phyloP scores from a whole-genome alignment of 2,888 invertebrate genomes.

The Heliconius aoede region DNA sequence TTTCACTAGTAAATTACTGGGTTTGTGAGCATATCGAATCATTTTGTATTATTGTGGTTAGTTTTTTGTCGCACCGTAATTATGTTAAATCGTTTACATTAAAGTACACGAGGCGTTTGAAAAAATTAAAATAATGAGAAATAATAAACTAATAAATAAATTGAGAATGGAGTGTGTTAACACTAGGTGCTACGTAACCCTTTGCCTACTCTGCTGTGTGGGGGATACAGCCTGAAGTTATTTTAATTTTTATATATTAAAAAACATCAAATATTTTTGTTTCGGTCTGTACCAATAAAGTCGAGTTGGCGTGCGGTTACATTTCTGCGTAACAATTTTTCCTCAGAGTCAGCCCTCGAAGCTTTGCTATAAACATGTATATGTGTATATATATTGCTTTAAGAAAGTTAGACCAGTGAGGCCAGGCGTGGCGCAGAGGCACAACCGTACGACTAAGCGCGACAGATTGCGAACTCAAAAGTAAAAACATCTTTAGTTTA shows the following conservation, averaged over 20 bases:
- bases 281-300: slow-evolving; percentile 58
- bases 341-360: slow-evolving; percentile 45
- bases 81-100: background rate
- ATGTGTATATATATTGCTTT: slow-evolving; percentile 23
- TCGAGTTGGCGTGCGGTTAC: slow-evolving; percentile 66
- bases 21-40: background rate
- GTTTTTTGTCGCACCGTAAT: background rate
- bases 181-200: no score
- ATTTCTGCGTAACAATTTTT: slow-evolving; percentile 71
- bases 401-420: background rate
- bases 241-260: background rate
- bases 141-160: background rate
- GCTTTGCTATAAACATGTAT: slow-evolving; percentile 30
- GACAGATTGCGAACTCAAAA: background rate
- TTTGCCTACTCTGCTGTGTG: no score
- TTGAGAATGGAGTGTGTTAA: no score
- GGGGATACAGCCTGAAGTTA: no score
- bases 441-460: no score
- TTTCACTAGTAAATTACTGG: no score
- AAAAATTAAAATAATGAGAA: background rate
- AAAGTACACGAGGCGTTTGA: background rate
- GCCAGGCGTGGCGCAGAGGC: no score
- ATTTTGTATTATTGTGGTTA: background rate
- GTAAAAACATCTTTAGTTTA: background rate
- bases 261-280: slow-evolving; percentile 39